Evolutionary conservation across 92 coral and sea anemone species (phyloP).

Genomic region (Zoanthus solanderi): DNA sequence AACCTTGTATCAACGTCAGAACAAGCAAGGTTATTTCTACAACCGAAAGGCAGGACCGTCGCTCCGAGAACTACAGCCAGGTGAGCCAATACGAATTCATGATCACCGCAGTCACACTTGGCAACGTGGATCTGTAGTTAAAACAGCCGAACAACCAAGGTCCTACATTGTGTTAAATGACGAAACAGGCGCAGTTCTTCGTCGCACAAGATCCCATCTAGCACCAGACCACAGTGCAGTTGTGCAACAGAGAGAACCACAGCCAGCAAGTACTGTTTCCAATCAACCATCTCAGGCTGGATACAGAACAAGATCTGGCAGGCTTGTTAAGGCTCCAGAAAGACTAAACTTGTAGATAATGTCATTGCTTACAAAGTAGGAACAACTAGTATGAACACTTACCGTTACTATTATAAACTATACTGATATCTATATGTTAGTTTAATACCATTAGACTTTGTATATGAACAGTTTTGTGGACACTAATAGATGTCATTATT

Average conservation of each 20-base stretch:
- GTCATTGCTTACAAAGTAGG: constrained; percentile 1
- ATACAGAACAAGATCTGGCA: constrained; percentile 4
- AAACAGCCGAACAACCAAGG: constrained; percentile 67
- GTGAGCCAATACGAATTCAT: not conserved
- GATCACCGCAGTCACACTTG: not conserved
- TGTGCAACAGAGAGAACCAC: constrained; percentile 13
- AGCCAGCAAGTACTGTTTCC: constrained; percentile 19
- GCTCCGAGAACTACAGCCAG: not conserved
- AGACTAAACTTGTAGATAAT: constrained; percentile 23
- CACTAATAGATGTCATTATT: no score
- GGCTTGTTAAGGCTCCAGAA: constrained; percentile 15
- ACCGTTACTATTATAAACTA: no score
- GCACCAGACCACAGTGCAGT: constrained; percentile 34
- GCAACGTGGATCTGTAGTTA: constrained; percentile 37
- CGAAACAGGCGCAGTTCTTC: constrained; percentile 57
- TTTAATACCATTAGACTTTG: no score
- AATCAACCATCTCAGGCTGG: constrained; percentile 21
- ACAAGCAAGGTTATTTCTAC: no score
- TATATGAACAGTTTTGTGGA: no score
- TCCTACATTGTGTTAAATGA: constrained; percentile 63
- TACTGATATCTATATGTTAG: no score
- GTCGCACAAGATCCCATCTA: constrained; percentile 67
- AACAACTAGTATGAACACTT: not conserved
- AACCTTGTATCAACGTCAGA: no score
- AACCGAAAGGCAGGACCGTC: no score